These are phyloP conservation scores for Cybosia mesomella DNA, from an alignment of 2,888 invertebrate species.

Conservation along the genomic window DNA sequence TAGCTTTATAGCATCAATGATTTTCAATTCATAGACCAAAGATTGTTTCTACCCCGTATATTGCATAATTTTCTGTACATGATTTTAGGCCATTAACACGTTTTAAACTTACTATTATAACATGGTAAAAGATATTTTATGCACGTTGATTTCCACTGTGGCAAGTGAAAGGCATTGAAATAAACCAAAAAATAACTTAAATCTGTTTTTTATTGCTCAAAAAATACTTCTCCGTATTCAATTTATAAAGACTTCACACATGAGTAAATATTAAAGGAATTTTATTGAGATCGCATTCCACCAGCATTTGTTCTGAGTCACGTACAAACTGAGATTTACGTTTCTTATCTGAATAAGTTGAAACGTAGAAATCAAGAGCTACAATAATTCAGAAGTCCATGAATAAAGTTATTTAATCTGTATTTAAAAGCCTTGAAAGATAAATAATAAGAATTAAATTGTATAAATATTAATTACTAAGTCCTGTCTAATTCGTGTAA, in stretches of 20 bases:
- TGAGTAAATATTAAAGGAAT: slow-evolving; percentile 26
- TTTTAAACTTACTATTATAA: too few relatives aligned
- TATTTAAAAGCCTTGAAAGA: background rate
- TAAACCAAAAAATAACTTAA: background rate
- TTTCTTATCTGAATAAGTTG: slow-evolving; percentile 33
- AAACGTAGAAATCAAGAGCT: slow-evolving; percentile 32
- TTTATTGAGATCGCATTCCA: slow-evolving; percentile 29
- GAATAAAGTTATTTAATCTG: background rate
- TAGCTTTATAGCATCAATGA: too few relatives aligned
- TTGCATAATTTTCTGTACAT: too few relatives aligned
- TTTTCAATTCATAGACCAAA: too few relatives aligned
- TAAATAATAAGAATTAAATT: background rate
- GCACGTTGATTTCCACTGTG: too few relatives aligned
- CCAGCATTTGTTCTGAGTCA: slow-evolving; percentile 37
- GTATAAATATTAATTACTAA: too few relatives aligned
- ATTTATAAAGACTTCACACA: slow-evolving; percentile 29
- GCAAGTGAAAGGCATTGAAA: background rate
- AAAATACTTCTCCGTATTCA: slow-evolving; percentile 11
- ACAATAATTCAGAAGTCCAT: slow-evolving; percentile 20
- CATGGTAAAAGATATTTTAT: too few relatives aligned
- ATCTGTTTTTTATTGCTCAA: slow-evolving; percentile 5
- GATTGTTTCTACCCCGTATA: too few relatives aligned
- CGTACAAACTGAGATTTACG: slow-evolving; percentile 46
- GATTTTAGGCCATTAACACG: too few relatives aligned
- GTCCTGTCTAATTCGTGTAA: too few relatives aligned